A percentile compares a stretch with the other conserved stretches of the same genome.
Evolutionary conservation across 1,140 invertebrate species (phyloP).

Genomic region (Nasonia longicornis): DNA sequence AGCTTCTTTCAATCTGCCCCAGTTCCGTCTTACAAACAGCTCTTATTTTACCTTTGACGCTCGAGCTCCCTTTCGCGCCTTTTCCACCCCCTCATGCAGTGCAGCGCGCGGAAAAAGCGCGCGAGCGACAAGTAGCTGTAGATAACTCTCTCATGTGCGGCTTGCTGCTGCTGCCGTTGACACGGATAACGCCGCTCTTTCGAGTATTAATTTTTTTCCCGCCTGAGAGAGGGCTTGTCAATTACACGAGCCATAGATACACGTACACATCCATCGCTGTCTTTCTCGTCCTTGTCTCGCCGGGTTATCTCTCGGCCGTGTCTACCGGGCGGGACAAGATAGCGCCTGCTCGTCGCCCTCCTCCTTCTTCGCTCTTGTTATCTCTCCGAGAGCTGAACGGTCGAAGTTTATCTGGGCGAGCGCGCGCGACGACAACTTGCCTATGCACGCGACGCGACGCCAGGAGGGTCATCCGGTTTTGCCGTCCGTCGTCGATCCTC

Average conservation of each 20-base stretch:
- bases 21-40: background rate
- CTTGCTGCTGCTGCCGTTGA: background rate
- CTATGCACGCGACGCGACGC: background rate
- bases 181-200: background rate
- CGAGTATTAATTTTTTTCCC: background rate
- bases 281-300: background rate
- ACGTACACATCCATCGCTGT: background rate
- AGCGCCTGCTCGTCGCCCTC: background rate
- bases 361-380: background rate
- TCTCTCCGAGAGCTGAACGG: constrained; percentile 3
- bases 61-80: background rate
- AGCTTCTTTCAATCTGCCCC: background rate
- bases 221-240: background rate
- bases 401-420: constrained; percentile 30
- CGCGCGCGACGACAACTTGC: background rate
- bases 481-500: background rate
- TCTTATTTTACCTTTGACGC: background rate
- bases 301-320: background rate
- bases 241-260: background rate
- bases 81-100: background rate
- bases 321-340: constrained; percentile 13
- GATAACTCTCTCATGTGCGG: background rate
- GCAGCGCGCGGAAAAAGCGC: background rate
- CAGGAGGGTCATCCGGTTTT: background rate
- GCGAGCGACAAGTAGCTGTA: background rate